Evolutionary conservation across 2,797 vertebrate species (phyloP).

Genomic region (Pampus argenteus): DNA sequence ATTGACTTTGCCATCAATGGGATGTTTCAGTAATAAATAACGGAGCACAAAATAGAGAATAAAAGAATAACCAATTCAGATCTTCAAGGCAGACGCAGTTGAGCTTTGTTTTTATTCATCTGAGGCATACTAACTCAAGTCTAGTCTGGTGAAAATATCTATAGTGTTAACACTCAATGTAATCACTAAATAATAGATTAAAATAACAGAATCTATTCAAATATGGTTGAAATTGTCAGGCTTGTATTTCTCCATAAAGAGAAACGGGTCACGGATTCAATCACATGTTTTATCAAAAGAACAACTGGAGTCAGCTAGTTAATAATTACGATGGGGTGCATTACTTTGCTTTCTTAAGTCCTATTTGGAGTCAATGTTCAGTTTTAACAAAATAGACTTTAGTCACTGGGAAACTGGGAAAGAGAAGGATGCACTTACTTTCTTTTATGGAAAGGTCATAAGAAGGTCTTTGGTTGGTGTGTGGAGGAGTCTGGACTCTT

Average conservation of each 20-base stretch:
- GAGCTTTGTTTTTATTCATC: constrained; percentile 21
- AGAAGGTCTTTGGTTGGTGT: constrained; percentile 14
- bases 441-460: constrained; percentile 24
- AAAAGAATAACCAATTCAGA: background rate
- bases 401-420: background rate
- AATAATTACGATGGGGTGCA: constrained; percentile 32
- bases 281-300: constrained; percentile 13
- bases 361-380: background rate
- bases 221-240: background rate
- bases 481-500: constrained; percentile 10
- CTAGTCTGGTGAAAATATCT: background rate
- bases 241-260: background rate
- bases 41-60: constrained; percentile 11
- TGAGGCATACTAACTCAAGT: constrained; percentile 16
- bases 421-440: constrained; percentile 42
- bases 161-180: background rate
- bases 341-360: constrained; percentile 16
- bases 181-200: background rate
- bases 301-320: constrained; percentile 40
- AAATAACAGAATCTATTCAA: background rate
- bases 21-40: constrained; percentile 29
- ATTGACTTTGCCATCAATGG: constrained; percentile 39
- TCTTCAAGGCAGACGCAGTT: constrained; percentile 17
- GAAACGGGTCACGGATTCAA: background rate
- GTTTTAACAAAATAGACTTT: background rate